Evolutionary conservation across 1,140 invertebrate species (phyloP).

Genomic region (Nasonia vitripennis): DNA sequence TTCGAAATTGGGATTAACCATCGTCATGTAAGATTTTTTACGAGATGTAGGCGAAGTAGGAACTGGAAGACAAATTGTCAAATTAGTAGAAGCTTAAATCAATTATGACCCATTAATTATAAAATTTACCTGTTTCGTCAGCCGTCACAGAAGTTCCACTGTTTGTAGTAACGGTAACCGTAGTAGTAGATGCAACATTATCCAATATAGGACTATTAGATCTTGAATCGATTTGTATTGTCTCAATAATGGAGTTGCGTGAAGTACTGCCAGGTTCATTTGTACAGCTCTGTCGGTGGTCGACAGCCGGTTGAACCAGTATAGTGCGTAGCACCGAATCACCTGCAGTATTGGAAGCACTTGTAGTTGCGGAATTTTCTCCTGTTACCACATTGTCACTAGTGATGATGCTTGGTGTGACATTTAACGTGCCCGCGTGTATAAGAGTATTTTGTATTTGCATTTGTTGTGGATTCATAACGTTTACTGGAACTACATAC

Average conservation of each 20-base stretch:
- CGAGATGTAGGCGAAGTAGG: neutral
- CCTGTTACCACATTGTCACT: neutral
- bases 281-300: neutral
- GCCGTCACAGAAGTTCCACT: neutral
- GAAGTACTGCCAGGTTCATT: neutral
- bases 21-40: constrained; percentile 48
- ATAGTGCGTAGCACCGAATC: constrained; percentile 23
- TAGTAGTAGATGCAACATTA: neutral
- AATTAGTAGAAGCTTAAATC: neutral
- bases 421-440: neutral
- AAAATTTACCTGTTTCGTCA: neutral
- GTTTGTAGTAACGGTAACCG: neutral
- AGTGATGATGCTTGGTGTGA: neutral
- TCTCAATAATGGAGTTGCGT: constrained; percentile 12
- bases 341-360: no score
- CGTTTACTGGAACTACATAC: neutral
- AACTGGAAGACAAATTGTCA: constrained; percentile 8
- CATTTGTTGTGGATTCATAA: neutral
- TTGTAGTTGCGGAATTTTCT: neutral
- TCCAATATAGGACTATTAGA: constrained; percentile 43
- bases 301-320: neutral
- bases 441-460: neutral
- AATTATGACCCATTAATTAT: neutral
- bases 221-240: constrained; percentile 45
- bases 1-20: constrained; percentile 50